Evolutionary conservation across 2,888 invertebrate genomes (phyloP).

Genomic region (Antitype chi): DNA sequence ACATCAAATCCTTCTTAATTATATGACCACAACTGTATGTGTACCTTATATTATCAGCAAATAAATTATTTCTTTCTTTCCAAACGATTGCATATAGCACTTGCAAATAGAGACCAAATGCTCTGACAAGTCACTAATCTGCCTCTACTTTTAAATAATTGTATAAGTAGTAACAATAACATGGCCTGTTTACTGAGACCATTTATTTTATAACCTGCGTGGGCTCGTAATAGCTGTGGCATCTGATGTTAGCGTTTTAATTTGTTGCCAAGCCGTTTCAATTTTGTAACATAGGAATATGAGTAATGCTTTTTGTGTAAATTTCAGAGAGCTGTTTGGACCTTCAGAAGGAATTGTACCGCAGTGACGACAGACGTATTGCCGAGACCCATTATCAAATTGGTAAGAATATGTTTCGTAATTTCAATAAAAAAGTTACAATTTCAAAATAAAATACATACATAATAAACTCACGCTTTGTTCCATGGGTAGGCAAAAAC

Average conservation of each 20-base stretch:
- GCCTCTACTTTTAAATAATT: neutral
- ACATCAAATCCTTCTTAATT: no score
- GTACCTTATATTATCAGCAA: no score
- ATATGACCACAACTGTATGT: no score
- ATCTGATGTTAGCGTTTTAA: neutral
- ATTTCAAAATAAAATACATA: no score
- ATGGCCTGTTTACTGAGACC: neutral
- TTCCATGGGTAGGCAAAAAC: no score
- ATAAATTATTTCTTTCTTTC: no score
- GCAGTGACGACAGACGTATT: conserved; percentile 92
- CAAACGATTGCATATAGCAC: no score
- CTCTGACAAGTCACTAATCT: neutral
- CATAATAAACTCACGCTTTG: no score
- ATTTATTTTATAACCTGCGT: conserved; percentile 2
- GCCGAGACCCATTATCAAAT: conserved; percentile 98
- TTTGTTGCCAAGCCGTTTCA: neutral
- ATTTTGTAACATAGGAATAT: neutral
- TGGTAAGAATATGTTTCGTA: conserved; percentile 84
- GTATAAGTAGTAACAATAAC: neutral
- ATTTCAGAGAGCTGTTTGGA: conserved; percentile 86
- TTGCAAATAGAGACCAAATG: no score
- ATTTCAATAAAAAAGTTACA: no score
- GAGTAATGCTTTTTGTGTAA: neutral
- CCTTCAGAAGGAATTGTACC: conserved; percentile 88
- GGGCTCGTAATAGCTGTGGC: neutral